phyloP scores from a whole-genome alignment of 2,888 invertebrate genomes.

The Drosophila testacea region DNA sequence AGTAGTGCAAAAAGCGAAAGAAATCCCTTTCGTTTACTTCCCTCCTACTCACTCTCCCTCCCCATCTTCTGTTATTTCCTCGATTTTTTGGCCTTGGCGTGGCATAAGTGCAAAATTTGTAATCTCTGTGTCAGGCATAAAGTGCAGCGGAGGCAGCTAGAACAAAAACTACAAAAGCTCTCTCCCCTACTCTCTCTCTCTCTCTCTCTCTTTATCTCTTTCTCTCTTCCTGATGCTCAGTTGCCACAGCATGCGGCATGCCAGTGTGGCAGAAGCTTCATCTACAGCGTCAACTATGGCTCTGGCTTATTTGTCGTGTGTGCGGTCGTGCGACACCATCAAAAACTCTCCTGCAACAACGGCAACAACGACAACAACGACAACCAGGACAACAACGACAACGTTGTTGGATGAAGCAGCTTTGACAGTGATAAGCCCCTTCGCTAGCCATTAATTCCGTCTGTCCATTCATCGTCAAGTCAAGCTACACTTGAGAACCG shows the following conservation, averaged over 20 bases:
- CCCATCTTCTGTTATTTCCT: not conserved
- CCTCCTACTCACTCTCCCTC: not conserved
- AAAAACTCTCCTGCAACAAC: constrained; percentile 17
- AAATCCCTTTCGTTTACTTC: constrained; percentile 39
- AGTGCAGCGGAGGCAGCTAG: constrained; percentile 46
- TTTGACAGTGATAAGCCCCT: constrained; percentile 64
- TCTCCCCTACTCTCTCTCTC: not conserved
- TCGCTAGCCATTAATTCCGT: constrained; percentile 55
- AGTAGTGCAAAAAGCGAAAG: constrained; percentile 42
- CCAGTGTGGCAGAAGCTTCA: constrained; percentile 12
- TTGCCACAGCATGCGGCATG: constrained; percentile 12
- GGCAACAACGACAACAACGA: not conserved
- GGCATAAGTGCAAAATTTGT: constrained; percentile 77
- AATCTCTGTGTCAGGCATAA: constrained; percentile 64
- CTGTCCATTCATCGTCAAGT: constrained; percentile 33
- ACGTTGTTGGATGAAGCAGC: constrained; percentile 24
- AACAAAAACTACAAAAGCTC: constrained; percentile 21
- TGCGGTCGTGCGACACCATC: constrained; percentile 30
- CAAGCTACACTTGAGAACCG: constrained; percentile 9
- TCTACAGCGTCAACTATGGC: constrained; percentile 5
- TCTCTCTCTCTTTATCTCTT: not conserved
- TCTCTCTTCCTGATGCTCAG: not conserved
- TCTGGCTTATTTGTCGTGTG: constrained; percentile 35
- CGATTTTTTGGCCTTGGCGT: constrained; percentile 41
- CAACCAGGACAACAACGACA: not conserved